Evolutionary conservation across 2,113 vertebrate genomes (phyloP), one percentile per base, ranked within the genome.

Genomic region (Cathartes aura): DNA sequence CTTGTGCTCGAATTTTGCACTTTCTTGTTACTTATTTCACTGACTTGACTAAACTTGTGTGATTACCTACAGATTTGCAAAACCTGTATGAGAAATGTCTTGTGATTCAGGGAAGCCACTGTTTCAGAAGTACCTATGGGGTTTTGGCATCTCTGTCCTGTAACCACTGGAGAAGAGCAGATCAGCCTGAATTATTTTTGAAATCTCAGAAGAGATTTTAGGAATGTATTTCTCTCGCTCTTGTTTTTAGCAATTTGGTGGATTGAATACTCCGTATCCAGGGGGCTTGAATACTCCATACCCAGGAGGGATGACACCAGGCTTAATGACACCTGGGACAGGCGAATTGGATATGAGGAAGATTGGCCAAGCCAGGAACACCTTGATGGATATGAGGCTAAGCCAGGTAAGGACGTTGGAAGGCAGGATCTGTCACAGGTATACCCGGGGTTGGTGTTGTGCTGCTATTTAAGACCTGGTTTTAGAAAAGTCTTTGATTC

Each of bases 331-430:
- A 11, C 99, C 99, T 36, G 99, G 99, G 11, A 99, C 99, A 22
- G 99, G 99, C 21, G 99, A 99, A 74, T 93, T 99, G 97, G 99
- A 99, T 97, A 99, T 99, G 99, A 99, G 99, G 96, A 99, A 99
- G 97, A 99, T 99, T 47, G 99, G 99, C 43, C 99, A 99, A 96
- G 99, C 99, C 70, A 99, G 99, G 80, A 99, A 99, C 97, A 99
- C 99, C 2, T 97, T 99, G 90, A 99, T 99, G 99, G 99, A 99
- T 92, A 99, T 99, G 99, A 99, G 99, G 96, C 98, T 99, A 43
- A 99, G 99, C 96, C 99, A 99, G 99, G 99, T 99, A 95, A 90
- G 50, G 78, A 13, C 32, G 15, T 8, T 58, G 60, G 36, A 56
- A 50, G 34, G 68, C 9, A 48, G 56, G 16, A 64, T 43, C 30